Base-by-base conservation (phyloP, 2,888 invertebrate genomes). In the Drosophila flavopinicola region DNA sequence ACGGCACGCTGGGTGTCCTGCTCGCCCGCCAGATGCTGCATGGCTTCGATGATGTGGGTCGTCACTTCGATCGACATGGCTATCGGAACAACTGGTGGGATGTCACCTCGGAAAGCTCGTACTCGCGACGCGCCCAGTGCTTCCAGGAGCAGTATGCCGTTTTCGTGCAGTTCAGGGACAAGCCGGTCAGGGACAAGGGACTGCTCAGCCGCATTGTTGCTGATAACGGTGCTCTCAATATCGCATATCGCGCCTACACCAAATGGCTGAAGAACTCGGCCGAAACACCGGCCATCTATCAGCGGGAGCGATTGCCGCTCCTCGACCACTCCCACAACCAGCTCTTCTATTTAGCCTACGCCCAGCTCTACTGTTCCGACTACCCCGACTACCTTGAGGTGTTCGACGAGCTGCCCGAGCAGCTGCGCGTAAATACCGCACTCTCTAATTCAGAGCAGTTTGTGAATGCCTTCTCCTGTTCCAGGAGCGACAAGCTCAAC, bases 81-180 rank as follows among this genome's bases (percentile, higher is more conserved):
- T 77, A 87, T 20, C 73, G 79, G 7, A 89, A 88, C 11, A 75
- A 78, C 9, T 90, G 89, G 90, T 90, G 89, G 90, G 89, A 89
- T 42, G 25, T 54, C 1, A 59, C 60, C 6, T 85, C 90, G 2
- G 86, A 87, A 13, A 56, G 41, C 2, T 69, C 73, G 0, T 88
- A 78, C 51, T 64, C 83, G 0, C 71, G 88, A 2, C 85, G 80
- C 2, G 60, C 82, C 1, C 78, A 85, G n/a, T 90, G 90, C 32
- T 89, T 90, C 41, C 66, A 69, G 10, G 77, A 87, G 25, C 84
- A 88, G 39, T 88, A 90, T 29, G 87, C 89, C 9, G 54, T 76
- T 2, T 78, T 67, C 25, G 88, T 86, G 37, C 78, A 85, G 30
- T 87, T 78, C 24, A 71, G 75, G 2, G 77, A 80, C 9, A 79